phyloP scores from a whole-genome alignment of 2,888 invertebrate species.

The Dichetophora obliterata region DNA sequence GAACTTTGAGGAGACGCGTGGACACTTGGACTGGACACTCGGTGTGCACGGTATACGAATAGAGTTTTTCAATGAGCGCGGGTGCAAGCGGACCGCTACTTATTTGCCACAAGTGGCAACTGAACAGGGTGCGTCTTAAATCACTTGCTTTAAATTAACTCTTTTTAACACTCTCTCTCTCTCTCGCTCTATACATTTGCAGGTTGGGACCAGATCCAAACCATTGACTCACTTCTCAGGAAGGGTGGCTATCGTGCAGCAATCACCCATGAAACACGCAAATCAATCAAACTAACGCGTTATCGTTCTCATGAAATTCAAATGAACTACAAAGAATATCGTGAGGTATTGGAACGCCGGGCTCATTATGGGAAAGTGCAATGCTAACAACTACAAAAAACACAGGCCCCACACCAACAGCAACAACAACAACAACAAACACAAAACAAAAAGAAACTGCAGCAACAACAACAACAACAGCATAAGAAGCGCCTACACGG shows the following conservation, averaged over 20 bases:
- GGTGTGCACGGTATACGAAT: slow-evolving; percentile 98
- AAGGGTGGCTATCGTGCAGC: slow-evolving; percentile 96
- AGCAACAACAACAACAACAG: slow-evolving; percentile 19
- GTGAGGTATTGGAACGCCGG: slow-evolving; percentile 66
- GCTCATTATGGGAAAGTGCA: slow-evolving; percentile 67
- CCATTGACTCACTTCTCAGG: slow-evolving; percentile 95
- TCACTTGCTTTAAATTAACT: background rate
- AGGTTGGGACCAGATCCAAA: slow-evolving; percentile 99
- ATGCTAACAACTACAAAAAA: slow-evolving; percentile 64
- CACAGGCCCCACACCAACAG: background rate
- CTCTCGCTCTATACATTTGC: slow-evolving; percentile 58
- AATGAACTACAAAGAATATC: slow-evolving; percentile 87
- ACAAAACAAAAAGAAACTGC: slow-evolving; percentile 7
- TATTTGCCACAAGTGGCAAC: slow-evolving; percentile 98
- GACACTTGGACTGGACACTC: slow-evolving; percentile 97
- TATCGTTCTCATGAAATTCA: slow-evolving; percentile 97
- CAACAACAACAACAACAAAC: slow-evolving; percentile 38
- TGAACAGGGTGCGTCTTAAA: slow-evolving; percentile 85
- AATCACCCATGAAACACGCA: slow-evolving; percentile 89
- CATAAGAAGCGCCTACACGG: slow-evolving; percentile 16
- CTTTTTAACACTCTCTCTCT: background rate
- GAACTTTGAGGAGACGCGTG: slow-evolving; percentile 94
- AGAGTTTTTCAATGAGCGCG: slow-evolving; percentile 94
- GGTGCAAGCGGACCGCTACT: slow-evolving; percentile 95
- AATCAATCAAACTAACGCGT: slow-evolving; percentile 92